Percentiles rank a stretch among this genome's conserved stretches.
These are phyloP conservation scores for Melanotaenia trifasciata DNA, from an alignment of 2,797 vertebrate species.

Conservation along the genomic window DNA sequence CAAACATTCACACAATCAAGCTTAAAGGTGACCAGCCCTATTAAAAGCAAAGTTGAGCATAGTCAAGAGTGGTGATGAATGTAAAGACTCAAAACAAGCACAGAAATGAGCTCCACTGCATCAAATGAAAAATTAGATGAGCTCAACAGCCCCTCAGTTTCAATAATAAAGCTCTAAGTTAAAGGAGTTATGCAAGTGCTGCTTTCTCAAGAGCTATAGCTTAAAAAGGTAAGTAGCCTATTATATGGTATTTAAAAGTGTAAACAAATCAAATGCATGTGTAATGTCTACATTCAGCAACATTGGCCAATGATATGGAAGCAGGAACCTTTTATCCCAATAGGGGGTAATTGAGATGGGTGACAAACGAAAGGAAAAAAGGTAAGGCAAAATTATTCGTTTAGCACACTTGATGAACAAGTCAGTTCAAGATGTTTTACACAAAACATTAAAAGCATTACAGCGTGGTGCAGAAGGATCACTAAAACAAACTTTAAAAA, in stretches of 20 bases:
- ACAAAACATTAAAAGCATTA: too few species aligned
- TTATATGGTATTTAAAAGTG: background rate
- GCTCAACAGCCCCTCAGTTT: constrained; percentile 21
- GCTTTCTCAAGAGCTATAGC: background rate
- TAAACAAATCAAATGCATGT: constrained; percentile 1
- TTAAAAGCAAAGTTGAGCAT: constrained; percentile 7
- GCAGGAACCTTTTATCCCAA: background rate
- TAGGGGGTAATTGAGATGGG: background rate
- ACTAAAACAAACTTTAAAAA: too few species aligned
- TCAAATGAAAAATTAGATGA: constrained; percentile 12
- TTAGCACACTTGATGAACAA: too few species aligned
- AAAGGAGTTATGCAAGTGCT: background rate
- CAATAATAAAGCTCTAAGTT: background rate
- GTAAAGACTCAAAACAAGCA: constrained; percentile 13
- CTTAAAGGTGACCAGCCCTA: background rate
- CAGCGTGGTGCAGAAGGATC: too few species aligned
- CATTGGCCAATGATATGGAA: background rate
- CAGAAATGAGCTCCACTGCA: constrained; percentile 6
- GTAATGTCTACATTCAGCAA: background rate
- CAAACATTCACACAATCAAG: background rate
- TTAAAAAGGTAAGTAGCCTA: background rate
- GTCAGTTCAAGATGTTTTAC: too few species aligned
- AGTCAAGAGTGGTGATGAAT: background rate
- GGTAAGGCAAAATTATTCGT: too few species aligned
- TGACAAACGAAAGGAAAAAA: background rate